Percentiles rank a stretch among this genome's conserved stretches.
Conservation (phyloP, 2,113 vertebrate genomes). For the Crotalus horridus region DNA sequence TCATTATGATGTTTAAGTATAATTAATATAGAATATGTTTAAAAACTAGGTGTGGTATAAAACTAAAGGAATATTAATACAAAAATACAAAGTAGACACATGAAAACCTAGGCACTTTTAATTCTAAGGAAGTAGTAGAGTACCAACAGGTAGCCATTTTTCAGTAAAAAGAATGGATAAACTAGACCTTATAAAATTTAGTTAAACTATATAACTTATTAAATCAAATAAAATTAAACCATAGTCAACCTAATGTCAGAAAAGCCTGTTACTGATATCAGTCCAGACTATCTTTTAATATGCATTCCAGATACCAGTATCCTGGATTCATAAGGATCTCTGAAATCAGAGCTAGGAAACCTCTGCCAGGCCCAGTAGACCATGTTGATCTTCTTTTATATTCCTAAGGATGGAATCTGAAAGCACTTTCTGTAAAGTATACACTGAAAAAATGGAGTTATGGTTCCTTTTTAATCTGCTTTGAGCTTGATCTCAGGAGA, state of each 20-base stretch:
- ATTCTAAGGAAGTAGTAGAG: neutral
- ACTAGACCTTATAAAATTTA: neutral
- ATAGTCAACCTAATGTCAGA: neutral
- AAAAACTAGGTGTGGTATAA: neutral
- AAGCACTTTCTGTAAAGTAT: neutral
- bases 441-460: neutral
- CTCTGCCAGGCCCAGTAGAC: neutral
- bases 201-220: neutral
- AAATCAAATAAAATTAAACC: neutral
- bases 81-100: neutral
- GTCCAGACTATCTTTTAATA: neutral
- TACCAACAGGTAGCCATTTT: neutral
- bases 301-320: neutral
- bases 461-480: neutral
- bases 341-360: neutral
- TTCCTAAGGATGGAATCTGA: neutral
- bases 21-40: neutral
- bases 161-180: neutral
- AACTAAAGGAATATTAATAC: neutral
- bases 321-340: neutral
- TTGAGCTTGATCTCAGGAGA: neutral
- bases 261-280: neutral
- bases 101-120: neutral
- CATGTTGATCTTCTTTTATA: neutral
- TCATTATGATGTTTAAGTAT: neutral